Evolutionary conservation across 1,140 invertebrate genomes (phyloP).

Genomic region (Gonatopus flavifemur): DNA sequence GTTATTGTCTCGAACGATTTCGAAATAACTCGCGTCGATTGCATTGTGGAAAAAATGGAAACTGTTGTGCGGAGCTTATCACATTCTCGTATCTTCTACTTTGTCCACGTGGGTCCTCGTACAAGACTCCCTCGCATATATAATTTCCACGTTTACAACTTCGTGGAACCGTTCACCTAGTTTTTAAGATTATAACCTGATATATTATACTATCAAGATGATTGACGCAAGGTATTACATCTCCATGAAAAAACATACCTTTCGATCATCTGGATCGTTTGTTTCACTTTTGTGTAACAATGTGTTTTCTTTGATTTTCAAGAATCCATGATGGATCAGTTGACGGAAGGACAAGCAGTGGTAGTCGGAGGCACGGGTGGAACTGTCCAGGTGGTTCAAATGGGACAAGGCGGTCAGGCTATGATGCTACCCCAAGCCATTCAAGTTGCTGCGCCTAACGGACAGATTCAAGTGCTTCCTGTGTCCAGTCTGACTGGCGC

Average conservation of each 20-base stretch:
- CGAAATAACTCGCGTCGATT: background rate
- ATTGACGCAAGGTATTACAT: too few relatives aligned
- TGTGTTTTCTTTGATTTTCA: background rate
- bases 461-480: constrained; percentile 68
- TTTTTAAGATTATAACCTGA: too few relatives aligned
- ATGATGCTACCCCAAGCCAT: constrained; percentile 64
- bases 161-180: too few relatives aligned
- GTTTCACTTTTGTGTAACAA: too few relatives aligned
- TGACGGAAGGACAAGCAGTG: constrained; percentile 56
- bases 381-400: constrained; percentile 58
- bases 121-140: too few relatives aligned
- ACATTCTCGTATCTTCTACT: too few relatives aligned
- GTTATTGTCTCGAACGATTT: too few relatives aligned
- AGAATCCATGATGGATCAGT: constrained; percentile 49
- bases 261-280: too few relatives aligned
- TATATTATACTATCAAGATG: too few relatives aligned
- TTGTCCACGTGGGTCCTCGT: too few relatives aligned
- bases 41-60: background rate
- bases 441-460: constrained; percentile 64
- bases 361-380: constrained; percentile 54
- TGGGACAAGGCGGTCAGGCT: constrained; percentile 55
- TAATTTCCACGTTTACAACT: too few relatives aligned
- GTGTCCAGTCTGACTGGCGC: constrained; percentile 62
- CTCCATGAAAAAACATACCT: background rate
- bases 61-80: background rate